These are phyloP conservation scores for Neostethus bicornis DNA, from an alignment of 2,797 vertebrate genomes.

Conservation along the genomic window DNA sequence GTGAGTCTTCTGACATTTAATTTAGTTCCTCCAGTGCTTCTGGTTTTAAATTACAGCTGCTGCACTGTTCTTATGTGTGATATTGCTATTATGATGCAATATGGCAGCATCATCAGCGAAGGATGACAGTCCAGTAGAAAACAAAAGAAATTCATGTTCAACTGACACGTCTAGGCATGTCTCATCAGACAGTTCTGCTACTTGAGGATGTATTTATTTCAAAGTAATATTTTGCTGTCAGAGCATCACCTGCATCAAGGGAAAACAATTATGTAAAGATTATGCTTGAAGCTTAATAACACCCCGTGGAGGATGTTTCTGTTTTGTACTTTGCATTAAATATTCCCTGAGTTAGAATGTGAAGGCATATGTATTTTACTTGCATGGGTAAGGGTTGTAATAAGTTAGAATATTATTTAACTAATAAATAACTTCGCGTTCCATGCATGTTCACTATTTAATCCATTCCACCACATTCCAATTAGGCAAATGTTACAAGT, in stretches of 20 bases:
- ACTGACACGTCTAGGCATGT: background rate
- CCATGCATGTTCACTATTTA: background rate
- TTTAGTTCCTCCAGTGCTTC: conserved; percentile 48
- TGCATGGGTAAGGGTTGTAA: background rate
- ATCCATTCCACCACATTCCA: background rate
- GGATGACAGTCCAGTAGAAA: conserved; percentile 12
- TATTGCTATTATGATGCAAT: conserved; percentile 34
- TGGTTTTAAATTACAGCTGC: conserved; percentile 53
- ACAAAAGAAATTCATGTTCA: background rate
- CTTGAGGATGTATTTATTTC: conserved; percentile 5
- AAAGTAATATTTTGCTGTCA: conserved; percentile 15
- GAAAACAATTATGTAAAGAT: conserved; percentile 13
- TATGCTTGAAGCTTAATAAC: conserved; percentile 20
- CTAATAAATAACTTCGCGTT: too few relatives aligned
- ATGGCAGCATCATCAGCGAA: conserved; percentile 26
- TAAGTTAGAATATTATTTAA: too few relatives aligned
- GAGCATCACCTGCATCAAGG: conserved; percentile 20
- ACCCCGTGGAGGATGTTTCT: background rate
- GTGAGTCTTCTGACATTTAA: conserved; percentile 71
- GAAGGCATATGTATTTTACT: background rate
- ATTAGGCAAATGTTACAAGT: background rate
- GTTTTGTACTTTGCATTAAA: conserved; percentile 11
- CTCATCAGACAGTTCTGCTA: conserved; percentile 12
- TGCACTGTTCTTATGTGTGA: conserved; percentile 30
- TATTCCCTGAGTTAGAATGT: conserved; percentile 7